These are phyloP conservation scores for Leptinotarsa texana DNA, from an alignment of 1,140 invertebrate genomes.

Conservation along the genomic window DNA sequence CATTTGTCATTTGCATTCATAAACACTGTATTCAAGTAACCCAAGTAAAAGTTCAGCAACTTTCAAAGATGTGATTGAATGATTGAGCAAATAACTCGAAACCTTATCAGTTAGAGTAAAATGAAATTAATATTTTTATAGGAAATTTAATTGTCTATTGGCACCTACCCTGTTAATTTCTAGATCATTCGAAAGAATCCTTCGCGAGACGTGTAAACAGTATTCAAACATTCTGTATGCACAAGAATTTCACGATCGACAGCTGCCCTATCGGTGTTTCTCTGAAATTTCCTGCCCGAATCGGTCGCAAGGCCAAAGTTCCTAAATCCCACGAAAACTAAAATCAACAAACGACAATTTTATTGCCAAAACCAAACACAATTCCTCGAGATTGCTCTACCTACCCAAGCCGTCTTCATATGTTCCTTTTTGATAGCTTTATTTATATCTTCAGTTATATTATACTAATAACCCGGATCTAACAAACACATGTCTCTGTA, in stretches of 20 bases:
- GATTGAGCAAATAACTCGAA: no score
- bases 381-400: constrained; percentile 15
- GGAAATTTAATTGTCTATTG: no score
- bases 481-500: constrained; percentile 26
- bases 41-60: no score
- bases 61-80: no score
- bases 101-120: no score
- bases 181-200: no score
- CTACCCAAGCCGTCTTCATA: constrained; percentile 20
- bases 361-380: constrained; percentile 24
- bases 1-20: no score
- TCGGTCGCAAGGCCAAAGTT: not conserved
- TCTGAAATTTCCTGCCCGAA: not conserved
- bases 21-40: no score
- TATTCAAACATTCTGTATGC: not conserved
- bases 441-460: constrained; percentile 28
- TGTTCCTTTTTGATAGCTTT: constrained; percentile 32
- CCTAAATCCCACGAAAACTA: constrained; percentile 13
- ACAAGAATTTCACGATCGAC: not conserved
- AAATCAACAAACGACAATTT: constrained; percentile 26
- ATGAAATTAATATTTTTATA: no score
- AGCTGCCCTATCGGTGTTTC: not conserved
- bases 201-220: no score
- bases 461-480: constrained; percentile 32
- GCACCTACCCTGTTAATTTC: no score